Evolutionary conservation across 2,888 invertebrate species (phyloP).

Genomic region (Leptopilina drosophilae): DNA sequence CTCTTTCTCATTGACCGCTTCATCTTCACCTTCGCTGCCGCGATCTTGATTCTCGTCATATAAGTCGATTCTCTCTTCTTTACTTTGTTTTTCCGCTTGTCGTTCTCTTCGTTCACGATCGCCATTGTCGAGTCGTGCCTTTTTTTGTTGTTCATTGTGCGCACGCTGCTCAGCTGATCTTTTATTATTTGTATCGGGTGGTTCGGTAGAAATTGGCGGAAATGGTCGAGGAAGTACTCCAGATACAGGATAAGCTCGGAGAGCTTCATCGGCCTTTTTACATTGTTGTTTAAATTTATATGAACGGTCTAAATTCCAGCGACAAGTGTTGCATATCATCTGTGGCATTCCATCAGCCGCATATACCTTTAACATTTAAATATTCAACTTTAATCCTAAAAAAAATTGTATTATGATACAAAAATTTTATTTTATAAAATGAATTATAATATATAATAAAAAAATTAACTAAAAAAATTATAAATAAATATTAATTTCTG

Average conservation of each 20-base stretch:
- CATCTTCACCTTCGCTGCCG: constrained; percentile 69
- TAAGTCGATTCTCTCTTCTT: constrained; percentile 67
- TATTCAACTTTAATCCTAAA: background rate
- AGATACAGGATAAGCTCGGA: constrained; percentile 83
- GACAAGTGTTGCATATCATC: constrained; percentile 84
- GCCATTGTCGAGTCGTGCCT: constrained; percentile 70
- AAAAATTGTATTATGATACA: background rate
- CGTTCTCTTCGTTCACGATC: constrained; percentile 67
- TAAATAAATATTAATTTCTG: background rate
- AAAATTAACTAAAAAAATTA: background rate
- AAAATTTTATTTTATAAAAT: background rate
- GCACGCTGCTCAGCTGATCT: constrained; percentile 66
- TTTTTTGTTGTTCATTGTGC: constrained; percentile 63
- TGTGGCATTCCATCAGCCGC: constrained; percentile 85
- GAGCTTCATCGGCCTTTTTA: constrained; percentile 84
- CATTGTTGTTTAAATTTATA: constrained; percentile 88
- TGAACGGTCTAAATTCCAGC: constrained; percentile 83
- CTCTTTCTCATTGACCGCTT: constrained; percentile 63
- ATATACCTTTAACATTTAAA: constrained; percentile 67
- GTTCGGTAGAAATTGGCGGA: constrained; percentile 75
- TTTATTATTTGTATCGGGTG: constrained; percentile 66
- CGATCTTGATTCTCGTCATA: constrained; percentile 72
- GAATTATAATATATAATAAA: too few relatives aligned
- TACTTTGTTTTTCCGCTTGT: constrained; percentile 63
- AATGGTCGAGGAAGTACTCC: constrained; percentile 80